Evolutionary conservation across 2,797 vertebrate genomes (phyloP).

Genomic region (Xenentodon cancila): DNA sequence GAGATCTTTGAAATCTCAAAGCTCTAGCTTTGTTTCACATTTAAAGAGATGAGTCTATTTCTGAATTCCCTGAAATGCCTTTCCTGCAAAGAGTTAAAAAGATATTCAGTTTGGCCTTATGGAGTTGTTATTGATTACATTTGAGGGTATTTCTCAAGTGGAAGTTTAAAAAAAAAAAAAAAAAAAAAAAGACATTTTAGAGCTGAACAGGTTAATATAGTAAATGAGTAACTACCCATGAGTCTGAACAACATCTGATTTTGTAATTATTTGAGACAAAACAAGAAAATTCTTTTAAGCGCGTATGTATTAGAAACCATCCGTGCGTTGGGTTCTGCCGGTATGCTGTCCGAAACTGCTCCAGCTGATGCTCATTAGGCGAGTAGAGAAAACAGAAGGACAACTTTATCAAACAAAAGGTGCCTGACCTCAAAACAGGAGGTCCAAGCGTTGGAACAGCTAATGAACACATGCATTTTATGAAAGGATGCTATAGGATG

Average conservation of each 20-base stretch:
- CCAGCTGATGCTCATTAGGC: constrained; percentile 76
- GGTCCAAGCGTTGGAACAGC: constrained; percentile 11
- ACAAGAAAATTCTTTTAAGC: constrained; percentile 36
- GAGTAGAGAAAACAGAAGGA: constrained; percentile 54
- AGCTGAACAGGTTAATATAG: neutral
- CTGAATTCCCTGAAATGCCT: too few species aligned
- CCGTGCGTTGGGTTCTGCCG: constrained; percentile 31
- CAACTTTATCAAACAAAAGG: constrained; percentile 56
- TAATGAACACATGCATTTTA: constrained; percentile 43
- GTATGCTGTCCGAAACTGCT: constrained; percentile 44
- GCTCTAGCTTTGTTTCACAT: too few species aligned
- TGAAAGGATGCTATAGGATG: too few species aligned
- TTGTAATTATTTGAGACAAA: constrained; percentile 29
- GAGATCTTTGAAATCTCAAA: too few species aligned
- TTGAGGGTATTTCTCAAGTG: neutral
- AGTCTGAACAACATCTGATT: constrained; percentile 26
- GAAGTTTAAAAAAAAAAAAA: neutral
- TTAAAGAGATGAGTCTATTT: too few species aligned
- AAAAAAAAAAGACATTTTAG: too few species aligned
- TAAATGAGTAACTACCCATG: constrained; percentile 11
- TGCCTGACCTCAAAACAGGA: constrained; percentile 43
- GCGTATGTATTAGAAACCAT: constrained; percentile 14
- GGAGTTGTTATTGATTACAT: neutral
- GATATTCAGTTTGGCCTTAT: neutral
- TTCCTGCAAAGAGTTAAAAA: too few species aligned